phyloP scores from a whole-genome alignment of 2,113 vertebrate species.

The Austrofundulus limnaeus region DNA sequence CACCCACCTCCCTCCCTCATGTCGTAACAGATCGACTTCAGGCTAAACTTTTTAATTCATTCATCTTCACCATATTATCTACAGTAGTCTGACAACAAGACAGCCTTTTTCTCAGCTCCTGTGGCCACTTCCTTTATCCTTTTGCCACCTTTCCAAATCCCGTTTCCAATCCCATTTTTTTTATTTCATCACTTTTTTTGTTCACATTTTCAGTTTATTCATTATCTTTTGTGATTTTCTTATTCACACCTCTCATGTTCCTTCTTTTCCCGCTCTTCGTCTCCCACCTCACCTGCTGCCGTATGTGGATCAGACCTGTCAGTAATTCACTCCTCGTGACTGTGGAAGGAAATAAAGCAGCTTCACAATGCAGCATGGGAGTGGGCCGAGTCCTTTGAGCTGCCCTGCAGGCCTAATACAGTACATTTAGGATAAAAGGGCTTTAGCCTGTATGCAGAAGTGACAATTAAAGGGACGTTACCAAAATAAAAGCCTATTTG shows the following conservation, averaged over 20 bases:
- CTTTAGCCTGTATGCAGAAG: constrained; percentile 6
- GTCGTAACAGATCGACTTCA: constrained; percentile 29
- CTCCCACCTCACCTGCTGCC: constrained; percentile 15
- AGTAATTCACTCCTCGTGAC: constrained; percentile 59
- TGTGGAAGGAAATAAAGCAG: constrained; percentile 56
- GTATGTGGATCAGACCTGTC: constrained; percentile 49
- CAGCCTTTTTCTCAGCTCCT: neutral
- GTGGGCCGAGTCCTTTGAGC: constrained; percentile 38
- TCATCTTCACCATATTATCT: constrained; percentile 22
- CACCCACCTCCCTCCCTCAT: constrained; percentile 26
- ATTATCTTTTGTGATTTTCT: constrained; percentile 16
- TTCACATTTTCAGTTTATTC: constrained; percentile 1
- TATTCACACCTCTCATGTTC: constrained; percentile 5
- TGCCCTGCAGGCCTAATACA: constrained; percentile 59
- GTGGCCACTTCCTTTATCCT: neutral
- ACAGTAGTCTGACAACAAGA: constrained; percentile 14
- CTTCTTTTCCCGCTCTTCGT: constrained; percentile 7
- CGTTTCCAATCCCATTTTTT: neutral
- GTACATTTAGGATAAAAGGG: constrained; percentile 63
- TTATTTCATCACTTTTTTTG: neutral
- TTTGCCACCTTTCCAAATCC: neutral
- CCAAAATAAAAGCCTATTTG: neutral
- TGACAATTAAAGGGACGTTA: neutral
- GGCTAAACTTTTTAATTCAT: constrained; percentile 33
- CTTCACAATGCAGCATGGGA: constrained; percentile 44